These are phyloP conservation scores for Tachuris rubrigastra DNA, from an alignment of 2,113 vertebrate genomes.

Conservation along the genomic window DNA sequence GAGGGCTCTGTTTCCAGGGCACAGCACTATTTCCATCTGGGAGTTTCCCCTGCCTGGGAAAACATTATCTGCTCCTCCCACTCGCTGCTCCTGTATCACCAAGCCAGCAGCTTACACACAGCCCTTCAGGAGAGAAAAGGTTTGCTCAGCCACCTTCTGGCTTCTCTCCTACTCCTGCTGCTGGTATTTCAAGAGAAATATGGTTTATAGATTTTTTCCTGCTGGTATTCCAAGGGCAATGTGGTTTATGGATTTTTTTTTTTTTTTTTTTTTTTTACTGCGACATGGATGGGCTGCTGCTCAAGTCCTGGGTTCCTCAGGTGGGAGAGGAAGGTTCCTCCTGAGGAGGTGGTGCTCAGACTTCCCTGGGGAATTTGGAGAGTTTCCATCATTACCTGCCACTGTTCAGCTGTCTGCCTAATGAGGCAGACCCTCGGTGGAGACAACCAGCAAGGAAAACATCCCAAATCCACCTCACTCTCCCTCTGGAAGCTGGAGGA, in stretches of 20 bases:
- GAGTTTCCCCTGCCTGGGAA: constrained; percentile 12
- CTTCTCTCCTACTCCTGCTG: neutral
- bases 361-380: neutral
- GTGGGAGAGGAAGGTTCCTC: neutral
- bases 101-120: neutral
- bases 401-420: neutral
- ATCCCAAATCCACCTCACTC: neutral
- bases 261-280: no score
- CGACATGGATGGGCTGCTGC: accelerated
- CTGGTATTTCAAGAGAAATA: neutral
- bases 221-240: neutral
- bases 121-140: neutral
- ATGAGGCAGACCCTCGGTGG: neutral
- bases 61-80: neutral
- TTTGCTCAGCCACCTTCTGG: neutral
- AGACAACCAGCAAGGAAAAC: neutral
- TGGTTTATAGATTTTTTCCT: neutral
- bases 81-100: neutral
- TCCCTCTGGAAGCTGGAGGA: neutral
- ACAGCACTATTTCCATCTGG: neutral
- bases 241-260: neutral
- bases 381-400: neutral
- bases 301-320: neutral
- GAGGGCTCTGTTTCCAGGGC: neutral
- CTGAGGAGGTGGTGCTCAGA: neutral